These are phyloP conservation scores for Fopius arisanus DNA, from an alignment of 1,140 invertebrate species.

Conservation along the genomic window DNA sequence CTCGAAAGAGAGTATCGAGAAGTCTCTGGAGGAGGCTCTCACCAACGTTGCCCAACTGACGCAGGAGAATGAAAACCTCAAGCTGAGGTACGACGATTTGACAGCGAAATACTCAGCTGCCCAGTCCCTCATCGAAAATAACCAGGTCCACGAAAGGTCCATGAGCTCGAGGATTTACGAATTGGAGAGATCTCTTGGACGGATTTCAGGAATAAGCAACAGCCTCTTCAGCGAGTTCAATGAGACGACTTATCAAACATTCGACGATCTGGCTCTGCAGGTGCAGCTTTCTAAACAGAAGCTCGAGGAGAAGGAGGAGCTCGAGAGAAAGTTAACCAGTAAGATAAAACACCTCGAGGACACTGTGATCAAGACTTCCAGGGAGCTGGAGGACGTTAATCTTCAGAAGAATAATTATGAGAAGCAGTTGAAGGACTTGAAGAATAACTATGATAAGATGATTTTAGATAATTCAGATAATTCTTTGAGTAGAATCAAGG, in stretches of 20 bases:
- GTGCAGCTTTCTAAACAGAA: constrained; percentile 50
- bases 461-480: constrained; percentile 17
- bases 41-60: constrained; percentile 45
- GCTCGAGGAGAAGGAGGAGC: constrained; percentile 49
- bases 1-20: constrained; percentile 61
- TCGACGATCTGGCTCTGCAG: constrained; percentile 53
- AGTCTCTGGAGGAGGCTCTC: constrained; percentile 52
- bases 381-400: constrained; percentile 50
- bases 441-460: constrained; percentile 55
- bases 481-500: constrained; percentile 29
- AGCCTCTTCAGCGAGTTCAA: constrained; percentile 48
- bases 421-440: constrained; percentile 59
- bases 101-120: constrained; percentile 47
- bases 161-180: constrained; percentile 43
- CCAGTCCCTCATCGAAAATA: constrained; percentile 49
- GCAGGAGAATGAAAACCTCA: constrained; percentile 51
- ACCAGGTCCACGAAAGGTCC: constrained; percentile 44
- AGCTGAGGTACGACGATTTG: constrained; percentile 52
- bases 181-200: constrained; percentile 47
- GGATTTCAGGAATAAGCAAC: constrained; percentile 49
- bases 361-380: constrained; percentile 40
- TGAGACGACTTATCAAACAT: constrained; percentile 55
- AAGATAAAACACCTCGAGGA: constrained; percentile 50
- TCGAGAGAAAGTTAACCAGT: constrained; percentile 48
- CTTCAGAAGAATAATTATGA: constrained; percentile 51